Evolutionary conservation across 1,140 invertebrate species (phyloP).

Genomic region (Calliopsis andreniformis): DNA sequence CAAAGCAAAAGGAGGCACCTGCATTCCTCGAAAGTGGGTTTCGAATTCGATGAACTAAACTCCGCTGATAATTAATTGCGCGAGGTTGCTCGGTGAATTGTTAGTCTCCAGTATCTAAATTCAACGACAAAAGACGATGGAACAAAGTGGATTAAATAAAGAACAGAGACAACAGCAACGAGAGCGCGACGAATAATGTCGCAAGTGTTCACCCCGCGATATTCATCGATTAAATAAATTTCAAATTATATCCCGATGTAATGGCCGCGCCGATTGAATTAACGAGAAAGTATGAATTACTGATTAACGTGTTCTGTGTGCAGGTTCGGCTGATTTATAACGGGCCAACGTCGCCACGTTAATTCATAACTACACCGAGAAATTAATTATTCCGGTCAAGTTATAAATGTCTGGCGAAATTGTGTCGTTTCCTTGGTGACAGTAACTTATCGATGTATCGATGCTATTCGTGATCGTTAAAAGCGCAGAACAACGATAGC

Average conservation of each 20-base stretch:
- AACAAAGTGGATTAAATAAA: neutral
- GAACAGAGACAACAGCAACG: neutral
- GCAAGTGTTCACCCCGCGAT: neutral
- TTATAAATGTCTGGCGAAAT: slow-evolving; percentile 46
- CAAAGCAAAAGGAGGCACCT: no score
- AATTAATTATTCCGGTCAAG: slow-evolving; percentile 50
- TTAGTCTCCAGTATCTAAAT: neutral
- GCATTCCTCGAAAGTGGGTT: no score
- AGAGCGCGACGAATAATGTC: neutral
- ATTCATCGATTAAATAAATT: slow-evolving; percentile 38
- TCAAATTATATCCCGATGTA: slow-evolving; percentile 3
- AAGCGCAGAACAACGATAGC: slow-evolving; percentile 16
- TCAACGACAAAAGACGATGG: neutral
- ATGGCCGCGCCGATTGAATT: slow-evolving; percentile 20
- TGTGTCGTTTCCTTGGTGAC: slow-evolving; percentile 39
- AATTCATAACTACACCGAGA: slow-evolving; percentile 38
- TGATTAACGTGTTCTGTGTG: slow-evolving; percentile 13
- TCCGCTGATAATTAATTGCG: neutral
- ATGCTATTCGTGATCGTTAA: slow-evolving; percentile 46
- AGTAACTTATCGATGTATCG: slow-evolving; percentile 49
- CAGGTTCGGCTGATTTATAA: slow-evolving; percentile 40
- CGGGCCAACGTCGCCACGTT: slow-evolving; percentile 1
- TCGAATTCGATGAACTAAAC: neutral
- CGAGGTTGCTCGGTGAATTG: neutral
- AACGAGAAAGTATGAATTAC: slow-evolving; percentile 49